phyloP scores from a whole-genome alignment of 2,888 invertebrate genomes.

The Hedya salicella region DNA sequence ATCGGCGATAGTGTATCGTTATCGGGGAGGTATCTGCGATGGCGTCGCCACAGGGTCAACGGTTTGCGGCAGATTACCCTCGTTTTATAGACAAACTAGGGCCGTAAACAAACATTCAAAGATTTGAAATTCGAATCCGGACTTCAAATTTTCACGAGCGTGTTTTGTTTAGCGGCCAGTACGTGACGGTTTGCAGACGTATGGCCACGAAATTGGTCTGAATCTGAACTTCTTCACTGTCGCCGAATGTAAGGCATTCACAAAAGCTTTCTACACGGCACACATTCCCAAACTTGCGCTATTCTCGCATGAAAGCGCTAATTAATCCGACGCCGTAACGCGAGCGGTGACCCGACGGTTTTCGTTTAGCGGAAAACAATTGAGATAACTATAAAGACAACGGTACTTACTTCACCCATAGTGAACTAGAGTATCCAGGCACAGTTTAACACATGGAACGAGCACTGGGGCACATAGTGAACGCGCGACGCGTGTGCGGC shows the following conservation, averaged over 20 bases:
- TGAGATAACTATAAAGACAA: slow-evolving; percentile 17
- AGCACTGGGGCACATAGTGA: slow-evolving; percentile 63
- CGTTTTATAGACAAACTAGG: slow-evolving; percentile 10
- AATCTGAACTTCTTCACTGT: slow-evolving; percentile 7
- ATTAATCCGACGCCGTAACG: slow-evolving; percentile 56
- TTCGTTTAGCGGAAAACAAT: slow-evolving; percentile 14
- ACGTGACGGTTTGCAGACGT: neutral
- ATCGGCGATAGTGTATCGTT: slow-evolving; percentile 74
- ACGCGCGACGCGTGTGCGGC: slow-evolving; percentile 57
- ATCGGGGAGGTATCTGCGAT: slow-evolving; percentile 65
- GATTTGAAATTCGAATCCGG: neutral
- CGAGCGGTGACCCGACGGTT: slow-evolving; percentile 50
- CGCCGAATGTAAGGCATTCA: slow-evolving; percentile 11
- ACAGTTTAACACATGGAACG: slow-evolving; percentile 53
- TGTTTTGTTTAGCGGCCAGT: slow-evolving; percentile 3
- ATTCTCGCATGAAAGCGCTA: slow-evolving; percentile 60
- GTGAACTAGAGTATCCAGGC: slow-evolving; percentile 59
- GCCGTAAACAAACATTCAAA: slow-evolving; percentile 10
- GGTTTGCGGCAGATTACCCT: slow-evolving; percentile 14
- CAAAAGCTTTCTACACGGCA: slow-evolving; percentile 71
- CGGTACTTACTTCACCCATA: slow-evolving; percentile 80
- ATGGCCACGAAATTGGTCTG: slow-evolving; percentile 4
- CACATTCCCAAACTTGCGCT: slow-evolving; percentile 62
- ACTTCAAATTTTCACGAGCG: slow-evolving; percentile 14
- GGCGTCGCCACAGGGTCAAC: slow-evolving; percentile 32